Base-by-base conservation (phyloP, 2,113 vertebrate genomes). In the Rhinoptilus africanus region DNA sequence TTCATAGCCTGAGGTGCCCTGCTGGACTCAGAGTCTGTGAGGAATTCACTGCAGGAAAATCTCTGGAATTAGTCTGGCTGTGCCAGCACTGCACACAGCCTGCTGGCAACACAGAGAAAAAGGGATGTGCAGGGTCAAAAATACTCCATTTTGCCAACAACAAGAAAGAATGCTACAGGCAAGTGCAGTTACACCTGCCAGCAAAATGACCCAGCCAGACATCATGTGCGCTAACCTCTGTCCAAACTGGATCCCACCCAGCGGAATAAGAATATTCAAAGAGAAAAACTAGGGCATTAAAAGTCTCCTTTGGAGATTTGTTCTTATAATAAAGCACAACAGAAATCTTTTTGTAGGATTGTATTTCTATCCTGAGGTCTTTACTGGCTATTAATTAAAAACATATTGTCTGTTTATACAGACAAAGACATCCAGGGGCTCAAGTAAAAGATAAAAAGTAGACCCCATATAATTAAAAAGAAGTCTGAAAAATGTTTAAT, bases 321-420 rank as follows among this genome's bases (percentile, higher is more conserved):
- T 53, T 92, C 69, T 41, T 54, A n/a, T 37, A 94, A 92, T 69
- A 86, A 88, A 84, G 76, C 34, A 60, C 60, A 92, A 74, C 34
- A 82, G 35, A 89, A 85, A 37, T 87, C 9, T 54, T 95, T 96
- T 32, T 41, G 69, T 60, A 39, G 28, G 24, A 73, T 68, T 75
- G 32, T 48, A 10, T 73, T 84, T 89, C 79, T 97, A 19, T 26
- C 51, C 60, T 32, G 16, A 93, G 84, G 75, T 94, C 54, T 79
- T 92, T 62, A 37, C 73, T 80, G 35, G 47, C 68, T 92, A 91
- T 86, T 97, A 89, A 95, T 96, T 94, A 96, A 93, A 96, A 85
- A 41, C n/a, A 41, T 69, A 85, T 82, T 94, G 77, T 72, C 74
- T 84, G 59, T 93, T 90, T 85, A 90, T 54, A 92, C 20, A 83